Base-by-base conservation (phyloP, 2,797 vertebrate genomes). In the Argyrosomus regius region DNA sequence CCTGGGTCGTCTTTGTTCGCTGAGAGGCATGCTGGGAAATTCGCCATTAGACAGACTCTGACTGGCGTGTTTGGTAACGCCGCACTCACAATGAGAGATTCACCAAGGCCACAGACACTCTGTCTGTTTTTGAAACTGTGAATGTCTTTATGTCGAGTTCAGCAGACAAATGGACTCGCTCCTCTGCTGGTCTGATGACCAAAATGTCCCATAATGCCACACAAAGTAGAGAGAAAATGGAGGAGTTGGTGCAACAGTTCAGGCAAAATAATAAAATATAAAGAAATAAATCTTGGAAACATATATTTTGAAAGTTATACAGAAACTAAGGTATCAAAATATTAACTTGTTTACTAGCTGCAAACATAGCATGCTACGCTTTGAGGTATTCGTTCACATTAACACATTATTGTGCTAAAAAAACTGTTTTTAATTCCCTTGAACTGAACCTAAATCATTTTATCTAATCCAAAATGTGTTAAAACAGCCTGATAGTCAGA, bases 1-100 rank as follows among this genome's bases (percentile, higher is more conserved):
- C 54, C 58, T 0, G 43, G 85, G 86, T 91, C 80, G 6, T 43
- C 85, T 89, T 87, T 90, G 86, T 86, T 80, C 81, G 0, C 59
- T 20, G 16, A 56, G 5, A 46, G 60, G 77, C 77, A 87, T 80
- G 57, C 61, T 81, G 78, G 84, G 86, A 87, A 90, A 81, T 54
- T 26, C 74, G 49, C 24, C 74, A 45, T 13, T 22, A 58, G 46
- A 68, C 60, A 31, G 72, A 63, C 64, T 59, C 13, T 4, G 11
- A 60, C 48, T 50, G 69, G 52, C 12, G 41, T 17, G 50, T 77
- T 77, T 74, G 77, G 60, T 50, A 58, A 54, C 22, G 39, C 31
- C 43, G 3, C 66, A 6, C n/a, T 77, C 74, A 70, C 82, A 84
- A 75, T 26, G 63, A 83, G 75, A 66, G 83, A 84, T 85, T 88